A percentile compares a stretch with the other conserved stretches of the same genome.
Evolutionary conservation across 2,113 vertebrate species (phyloP).

Genomic region (Jaculus jaculus): DNA sequence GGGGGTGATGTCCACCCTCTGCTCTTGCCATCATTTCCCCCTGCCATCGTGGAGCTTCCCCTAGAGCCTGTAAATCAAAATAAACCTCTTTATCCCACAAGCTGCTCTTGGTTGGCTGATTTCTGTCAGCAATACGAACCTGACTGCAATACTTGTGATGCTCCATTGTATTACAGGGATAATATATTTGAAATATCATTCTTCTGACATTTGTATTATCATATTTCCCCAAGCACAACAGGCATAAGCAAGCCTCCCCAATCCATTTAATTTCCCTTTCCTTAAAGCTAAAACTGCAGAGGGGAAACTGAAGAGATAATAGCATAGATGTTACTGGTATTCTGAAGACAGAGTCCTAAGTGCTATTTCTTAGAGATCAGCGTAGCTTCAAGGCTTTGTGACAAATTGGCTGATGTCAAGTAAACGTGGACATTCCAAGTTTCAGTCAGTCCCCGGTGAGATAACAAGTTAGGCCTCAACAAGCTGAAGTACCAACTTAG

Average conservation of each 20-base stretch:
- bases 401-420: not conserved
- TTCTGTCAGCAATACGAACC: no score
- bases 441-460: not conserved
- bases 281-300: not conserved
- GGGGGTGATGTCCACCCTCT: no score
- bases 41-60: no score
- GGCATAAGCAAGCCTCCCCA: not conserved
- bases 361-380: not conserved
- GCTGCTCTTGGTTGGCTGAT: no score
- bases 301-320: not conserved
- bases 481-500: not conserved
- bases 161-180: not conserved
- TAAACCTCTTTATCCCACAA: no score
- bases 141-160: no score
- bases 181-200: not conserved
- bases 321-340: no score
- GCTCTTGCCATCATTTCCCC: no score
- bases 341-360: not conserved
- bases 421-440: no score
- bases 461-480: not conserved
- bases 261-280: rapidly evolving
- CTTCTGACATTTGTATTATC: not conserved
- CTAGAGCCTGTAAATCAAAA: no score
- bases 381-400: not conserved
- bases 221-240: not conserved